Conservation (phyloP, 2,113 vertebrate genomes). For the Tragulus kanchil region DNA sequence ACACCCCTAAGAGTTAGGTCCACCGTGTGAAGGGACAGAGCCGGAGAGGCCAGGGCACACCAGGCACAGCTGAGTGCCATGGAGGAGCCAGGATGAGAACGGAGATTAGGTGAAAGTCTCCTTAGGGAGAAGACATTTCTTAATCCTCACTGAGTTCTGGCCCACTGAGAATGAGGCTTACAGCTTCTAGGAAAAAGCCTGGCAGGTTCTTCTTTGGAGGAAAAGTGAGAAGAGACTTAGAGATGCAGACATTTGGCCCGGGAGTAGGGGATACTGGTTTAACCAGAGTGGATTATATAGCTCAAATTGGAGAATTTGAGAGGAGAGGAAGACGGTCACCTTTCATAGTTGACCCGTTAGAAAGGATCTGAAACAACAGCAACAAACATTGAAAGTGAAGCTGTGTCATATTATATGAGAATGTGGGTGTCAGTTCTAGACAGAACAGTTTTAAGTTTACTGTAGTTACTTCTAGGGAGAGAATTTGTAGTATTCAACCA, state of each 20-base stretch:
- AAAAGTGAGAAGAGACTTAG: not conserved
- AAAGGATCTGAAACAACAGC: not conserved
- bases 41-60: not conserved
- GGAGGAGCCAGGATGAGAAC: not conserved
- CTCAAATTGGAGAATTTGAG: constrained; percentile 7
- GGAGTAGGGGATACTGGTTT: not conserved
- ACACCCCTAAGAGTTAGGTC: not conserved
- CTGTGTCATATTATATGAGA: not conserved
- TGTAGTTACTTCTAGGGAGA: not conserved
- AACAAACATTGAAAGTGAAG: not conserved
- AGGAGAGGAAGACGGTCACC: not conserved
- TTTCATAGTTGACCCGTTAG: not conserved
- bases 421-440: not conserved
- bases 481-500: not conserved
- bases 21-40: not conserved
- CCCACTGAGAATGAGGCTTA: not conserved
- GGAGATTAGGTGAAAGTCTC: not conserved
- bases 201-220: not conserved
- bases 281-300: not conserved
- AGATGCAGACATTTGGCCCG: not conserved
- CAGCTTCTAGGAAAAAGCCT: not conserved
- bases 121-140: not conserved
- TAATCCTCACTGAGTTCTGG: not conserved
- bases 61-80: not conserved
- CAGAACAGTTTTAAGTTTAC: not conserved